phyloP scores from a whole-genome alignment of 2,113 vertebrate genomes.

The Motacilla tschutschensis region DNA sequence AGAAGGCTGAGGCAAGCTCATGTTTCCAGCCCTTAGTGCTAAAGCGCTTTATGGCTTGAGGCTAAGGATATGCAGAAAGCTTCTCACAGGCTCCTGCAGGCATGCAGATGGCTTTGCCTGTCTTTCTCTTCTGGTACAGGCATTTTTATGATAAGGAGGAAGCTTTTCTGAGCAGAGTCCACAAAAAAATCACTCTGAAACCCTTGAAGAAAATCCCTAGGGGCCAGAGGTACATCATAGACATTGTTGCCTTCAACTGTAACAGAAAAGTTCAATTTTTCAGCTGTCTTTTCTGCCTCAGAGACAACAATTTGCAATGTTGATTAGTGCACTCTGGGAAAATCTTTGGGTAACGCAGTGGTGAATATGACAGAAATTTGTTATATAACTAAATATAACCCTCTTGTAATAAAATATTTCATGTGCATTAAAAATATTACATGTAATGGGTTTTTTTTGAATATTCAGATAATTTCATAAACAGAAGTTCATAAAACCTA shows the following conservation, averaged over 20 bases:
- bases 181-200: not conserved
- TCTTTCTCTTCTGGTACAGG: not conserved
- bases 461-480: not conserved
- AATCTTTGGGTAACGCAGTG: not conserved
- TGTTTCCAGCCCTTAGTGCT: not conserved
- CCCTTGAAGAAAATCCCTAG: not conserved
- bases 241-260: not conserved
- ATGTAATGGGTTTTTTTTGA: not conserved
- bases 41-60: fast-evolving
- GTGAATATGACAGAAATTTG: not conserved
- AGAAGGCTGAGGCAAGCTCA: not conserved
- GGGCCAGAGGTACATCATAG: not conserved
- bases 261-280: not conserved
- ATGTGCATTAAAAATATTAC: not conserved
- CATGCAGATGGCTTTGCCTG: not conserved
- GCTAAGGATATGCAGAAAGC: not conserved
- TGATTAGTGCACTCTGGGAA: not conserved
- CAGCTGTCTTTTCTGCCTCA: not conserved
- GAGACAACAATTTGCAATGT: not conserved
- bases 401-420: not conserved
- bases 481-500: not conserved
- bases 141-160: not conserved
- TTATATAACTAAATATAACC: not conserved
- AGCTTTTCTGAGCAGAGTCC: not conserved
- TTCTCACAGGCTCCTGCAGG: not conserved